Percentiles rank a stretch among this genome's conserved stretches.
phyloP scores from a whole-genome alignment of 2,113 vertebrate genomes.

The Addax nasomaculatus region DNA sequence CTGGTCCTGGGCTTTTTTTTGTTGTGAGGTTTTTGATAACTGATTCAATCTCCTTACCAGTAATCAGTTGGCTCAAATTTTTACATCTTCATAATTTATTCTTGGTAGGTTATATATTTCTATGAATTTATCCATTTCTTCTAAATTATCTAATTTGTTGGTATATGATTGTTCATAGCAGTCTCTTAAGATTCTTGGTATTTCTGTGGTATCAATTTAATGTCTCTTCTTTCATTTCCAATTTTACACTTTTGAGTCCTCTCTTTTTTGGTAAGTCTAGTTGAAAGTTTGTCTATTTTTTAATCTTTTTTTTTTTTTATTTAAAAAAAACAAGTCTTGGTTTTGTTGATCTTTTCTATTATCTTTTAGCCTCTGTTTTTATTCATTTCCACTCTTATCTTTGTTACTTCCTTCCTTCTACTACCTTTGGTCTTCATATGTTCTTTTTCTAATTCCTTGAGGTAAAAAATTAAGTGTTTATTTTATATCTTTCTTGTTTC shows the following conservation, averaged over 20 bases:
- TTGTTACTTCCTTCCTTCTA: neutral
- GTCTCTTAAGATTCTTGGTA: neutral
- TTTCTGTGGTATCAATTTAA: neutral
- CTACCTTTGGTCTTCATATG: neutral
- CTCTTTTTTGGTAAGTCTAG: neutral
- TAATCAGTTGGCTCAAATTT: neutral
- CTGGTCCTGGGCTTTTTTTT: neutral
- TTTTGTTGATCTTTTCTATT: neutral
- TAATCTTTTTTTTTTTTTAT: neutral
- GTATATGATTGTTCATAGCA: neutral
- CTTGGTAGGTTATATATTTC: neutral
- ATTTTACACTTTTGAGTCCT: neutral
- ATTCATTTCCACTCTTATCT: neutral
- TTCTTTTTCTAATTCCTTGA: neutral
- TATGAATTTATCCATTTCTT: neutral
- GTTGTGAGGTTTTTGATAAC: neutral
- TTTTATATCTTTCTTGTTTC: neutral
- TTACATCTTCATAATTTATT: neutral
- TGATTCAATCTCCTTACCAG: neutral
- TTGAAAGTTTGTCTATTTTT: neutral
- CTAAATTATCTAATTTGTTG: neutral
- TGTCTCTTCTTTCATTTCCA: neutral
- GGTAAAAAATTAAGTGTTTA: neutral
- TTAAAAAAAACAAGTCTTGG: neutral
- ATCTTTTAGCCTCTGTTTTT: neutral